These are phyloP conservation scores for Melanotus villosus DNA, from an alignment of 2,888 invertebrate species.

Conservation along the genomic window DNA sequence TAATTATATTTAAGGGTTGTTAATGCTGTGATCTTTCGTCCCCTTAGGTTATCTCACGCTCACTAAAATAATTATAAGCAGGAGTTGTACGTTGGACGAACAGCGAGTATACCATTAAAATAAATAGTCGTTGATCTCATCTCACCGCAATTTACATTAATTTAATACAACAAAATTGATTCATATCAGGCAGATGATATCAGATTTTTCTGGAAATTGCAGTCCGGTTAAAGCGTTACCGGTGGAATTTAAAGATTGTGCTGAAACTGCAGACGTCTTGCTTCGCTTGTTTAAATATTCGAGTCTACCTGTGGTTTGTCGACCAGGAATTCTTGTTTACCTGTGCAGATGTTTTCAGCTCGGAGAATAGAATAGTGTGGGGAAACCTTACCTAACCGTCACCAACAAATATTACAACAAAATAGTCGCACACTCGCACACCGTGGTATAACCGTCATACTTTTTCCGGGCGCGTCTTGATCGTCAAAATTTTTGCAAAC, in stretches of 20 bases:
- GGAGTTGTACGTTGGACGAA: not conserved
- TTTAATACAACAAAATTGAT: slow-evolving; percentile 9
- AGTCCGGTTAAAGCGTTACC: not conserved
- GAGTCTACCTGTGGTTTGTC: slow-evolving; percentile 8
- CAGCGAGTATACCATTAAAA: not conserved
- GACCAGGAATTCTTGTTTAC: slow-evolving; percentile 58
- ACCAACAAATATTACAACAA: slow-evolving; percentile 42
- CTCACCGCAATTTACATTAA: not conserved
- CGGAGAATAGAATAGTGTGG: slow-evolving; percentile 61
- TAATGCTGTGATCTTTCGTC: not conserved
- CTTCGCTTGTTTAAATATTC: slow-evolving; percentile 1
- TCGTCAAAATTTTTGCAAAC: slow-evolving; percentile 2
- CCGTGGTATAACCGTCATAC: slow-evolving; percentile 36
- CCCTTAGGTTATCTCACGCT: not conserved
- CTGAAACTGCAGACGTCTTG: not conserved
- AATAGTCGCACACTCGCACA: slow-evolving; percentile 50
- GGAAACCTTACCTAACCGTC: slow-evolving; percentile 56
- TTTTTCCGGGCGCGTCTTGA: slow-evolving; percentile 36
- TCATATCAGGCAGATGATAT: not conserved
- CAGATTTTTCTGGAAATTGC: not conserved
- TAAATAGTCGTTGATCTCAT: slow-evolving; percentile 7
- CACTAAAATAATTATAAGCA: not conserved
- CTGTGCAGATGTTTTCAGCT: slow-evolving; percentile 65
- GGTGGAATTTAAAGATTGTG: not conserved
- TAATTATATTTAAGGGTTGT: not conserved